Base-by-base conservation (phyloP, 53 echinoderm and acorn worm genomes). In the Patiria pectinifera region DNA sequence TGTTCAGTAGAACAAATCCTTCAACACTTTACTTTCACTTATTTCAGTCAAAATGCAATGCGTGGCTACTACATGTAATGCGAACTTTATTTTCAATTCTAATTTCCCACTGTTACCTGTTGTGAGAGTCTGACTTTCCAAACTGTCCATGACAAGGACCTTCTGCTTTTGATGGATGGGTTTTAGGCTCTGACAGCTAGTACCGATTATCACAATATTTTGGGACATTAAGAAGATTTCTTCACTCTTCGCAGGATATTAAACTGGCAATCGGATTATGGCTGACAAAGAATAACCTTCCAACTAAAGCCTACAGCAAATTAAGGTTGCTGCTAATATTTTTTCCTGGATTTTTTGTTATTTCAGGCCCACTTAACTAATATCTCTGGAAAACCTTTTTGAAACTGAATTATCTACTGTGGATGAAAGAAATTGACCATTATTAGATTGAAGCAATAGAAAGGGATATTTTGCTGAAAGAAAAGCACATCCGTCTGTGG, bases 91-190 rank as follows among this genome's bases (percentile, higher is more conserved):
- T 23, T 74, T 74, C 74, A 74, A 74, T 18, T 9, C 74, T 24
- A 3, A 21, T 23, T 74, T 66, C 15, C 13, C 10, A 6, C 53
- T 2, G 5, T 53, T 2, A 6, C 53, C 35, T 35, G 35, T 35
- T 35, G 35, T 35, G 35, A 60, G 60, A 60, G 8, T 60, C 60
- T 11, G 60, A 60, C 8, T 60, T 70, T 70, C 2, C 8, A 74
- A 23, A n/a, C 19, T n/a, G 74, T 3, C 24, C 74, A n/a, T 45
- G 45, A 79, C 6, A 79, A 79, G 48, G 80, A 13, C 47, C 80
- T 46, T 79, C 80, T 78, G 7, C 78, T 47, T 79, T 45, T 79
- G 80, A 79, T 79, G 80, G 80, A 79, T 79, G 45, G 78, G 80
- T 47, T 79, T 47, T 46, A 47, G 47, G 48, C 13, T 46, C 23